A percentile compares a stretch with the other conserved stretches of the same genome.
These are phyloP conservation scores for Drosophila orena DNA, from an alignment of 1,140 invertebrate species.

Conservation along the genomic window DNA sequence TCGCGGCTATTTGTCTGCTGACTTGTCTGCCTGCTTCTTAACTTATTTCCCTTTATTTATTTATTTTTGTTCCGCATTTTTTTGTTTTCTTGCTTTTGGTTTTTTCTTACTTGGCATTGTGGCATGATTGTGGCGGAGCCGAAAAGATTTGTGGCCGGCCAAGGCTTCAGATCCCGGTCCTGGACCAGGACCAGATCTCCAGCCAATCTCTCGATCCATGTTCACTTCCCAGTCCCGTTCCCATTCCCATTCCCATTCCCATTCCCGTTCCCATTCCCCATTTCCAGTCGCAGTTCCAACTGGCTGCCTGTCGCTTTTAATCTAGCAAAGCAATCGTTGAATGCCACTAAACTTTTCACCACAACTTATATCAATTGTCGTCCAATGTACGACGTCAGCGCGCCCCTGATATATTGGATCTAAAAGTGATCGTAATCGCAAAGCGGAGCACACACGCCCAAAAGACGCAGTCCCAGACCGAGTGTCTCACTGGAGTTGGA, in stretches of 20 bases:
- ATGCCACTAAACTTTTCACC: conserved; percentile 84
- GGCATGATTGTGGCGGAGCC: conserved; percentile 47
- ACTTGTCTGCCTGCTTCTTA: conserved; percentile 55
- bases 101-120: conserved; percentile 58
- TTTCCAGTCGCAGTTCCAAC: not conserved
- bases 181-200: conserved; percentile 6
- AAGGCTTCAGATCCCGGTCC: conserved; percentile 43
- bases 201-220: conserved; percentile 13
- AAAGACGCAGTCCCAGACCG: conserved; percentile 41
- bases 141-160: conserved; percentile 73
- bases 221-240: conserved; percentile 9
- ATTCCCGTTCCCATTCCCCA: not conserved
- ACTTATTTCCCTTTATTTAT: conserved; percentile 48
- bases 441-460: conserved; percentile 65
- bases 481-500: conserved; percentile 34
- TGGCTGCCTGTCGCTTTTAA: conserved; percentile 76
- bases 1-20: conserved; percentile 76
- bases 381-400: conserved; percentile 84
- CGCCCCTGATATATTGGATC: conserved; percentile 84
- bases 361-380: conserved; percentile 85
- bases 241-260: too few species aligned
- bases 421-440: conserved; percentile 84
- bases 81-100: conserved; percentile 28
- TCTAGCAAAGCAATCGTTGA: conserved; percentile 84
- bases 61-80: conserved; percentile 41